Conservation (phyloP, 2,888 invertebrate genomes). For the Apamea crenata region DNA sequence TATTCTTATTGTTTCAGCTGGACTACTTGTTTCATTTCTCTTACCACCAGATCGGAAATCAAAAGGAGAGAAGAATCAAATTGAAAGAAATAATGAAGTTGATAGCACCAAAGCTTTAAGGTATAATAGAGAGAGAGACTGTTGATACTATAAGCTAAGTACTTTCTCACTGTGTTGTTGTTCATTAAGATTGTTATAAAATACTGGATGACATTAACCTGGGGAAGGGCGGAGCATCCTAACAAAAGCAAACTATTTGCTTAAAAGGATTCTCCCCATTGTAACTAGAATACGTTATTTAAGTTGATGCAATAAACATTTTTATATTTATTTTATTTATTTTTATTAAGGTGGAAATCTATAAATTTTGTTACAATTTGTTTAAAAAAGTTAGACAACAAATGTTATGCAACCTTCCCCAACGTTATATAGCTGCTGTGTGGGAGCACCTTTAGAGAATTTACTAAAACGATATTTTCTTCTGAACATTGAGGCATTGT, state of each 20-base stretch:
- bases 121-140: not conserved
- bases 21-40: slow-evolving; percentile 75
- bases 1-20: slow-evolving; percentile 76
- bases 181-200: not conserved
- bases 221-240: too few species aligned
- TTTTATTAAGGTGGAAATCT: too few species aligned
- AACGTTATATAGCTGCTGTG: too few species aligned
- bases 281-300: too few species aligned
- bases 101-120: not conserved
- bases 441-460: not conserved
- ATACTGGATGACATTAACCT: too few species aligned
- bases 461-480: not conserved
- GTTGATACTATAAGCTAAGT: not conserved
- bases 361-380: too few species aligned
- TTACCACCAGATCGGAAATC: slow-evolving; percentile 74
- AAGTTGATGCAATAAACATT: too few species aligned
- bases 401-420: too few species aligned
- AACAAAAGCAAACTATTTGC: too few species aligned
- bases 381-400: too few species aligned
- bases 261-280: too few species aligned
- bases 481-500: not conserved
- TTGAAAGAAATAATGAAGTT: slow-evolving; percentile 2
- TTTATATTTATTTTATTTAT: too few species aligned
- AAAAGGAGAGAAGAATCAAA: slow-evolving; percentile 3
- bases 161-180: not conserved